A percentile compares a stretch with the other conserved stretches of the same genome.
Conservation (phyloP, 2,888 invertebrate genomes). For the Ophioninae sp. region DNA sequence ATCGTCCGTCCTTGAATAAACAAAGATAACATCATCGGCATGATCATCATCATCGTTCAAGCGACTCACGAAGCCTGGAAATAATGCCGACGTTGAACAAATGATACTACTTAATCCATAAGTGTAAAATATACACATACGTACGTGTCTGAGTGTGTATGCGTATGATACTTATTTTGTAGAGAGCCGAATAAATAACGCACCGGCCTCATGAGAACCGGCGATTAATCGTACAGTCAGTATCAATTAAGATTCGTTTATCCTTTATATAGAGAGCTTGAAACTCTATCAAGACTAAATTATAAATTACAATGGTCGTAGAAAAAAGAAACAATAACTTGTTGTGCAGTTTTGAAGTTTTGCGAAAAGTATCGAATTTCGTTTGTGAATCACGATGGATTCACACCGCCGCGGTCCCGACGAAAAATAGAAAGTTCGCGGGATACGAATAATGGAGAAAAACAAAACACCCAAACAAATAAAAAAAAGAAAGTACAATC, state of each 20-base stretch:
- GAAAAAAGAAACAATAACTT: constrained; percentile 8
- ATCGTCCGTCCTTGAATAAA: constrained; percentile 34
- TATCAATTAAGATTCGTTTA: constrained; percentile 25
- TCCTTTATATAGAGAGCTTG: constrained; percentile 4
- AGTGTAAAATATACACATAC: constrained; percentile 41
- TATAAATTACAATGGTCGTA: constrained; percentile 29
- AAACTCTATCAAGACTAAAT: constrained; percentile 14
- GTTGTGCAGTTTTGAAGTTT: constrained; percentile 54
- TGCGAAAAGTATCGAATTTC: constrained; percentile 62
- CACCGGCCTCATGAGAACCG: constrained; percentile 22
- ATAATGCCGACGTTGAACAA: constrained; percentile 51
- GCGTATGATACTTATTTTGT: constrained; percentile 34
- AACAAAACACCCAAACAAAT: neutral
- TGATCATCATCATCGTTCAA: constrained; percentile 24
- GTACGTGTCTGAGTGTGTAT: constrained; percentile 12
- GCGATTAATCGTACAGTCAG: constrained; percentile 31
- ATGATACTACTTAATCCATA: constrained; percentile 59
- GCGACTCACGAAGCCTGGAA: constrained; percentile 44
- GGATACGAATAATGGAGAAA: neutral
- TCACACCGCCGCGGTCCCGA: constrained; percentile 1
- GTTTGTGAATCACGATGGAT: constrained; percentile 22
- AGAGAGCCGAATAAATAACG: constrained; percentile 38
- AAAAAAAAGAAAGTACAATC: constrained; percentile 22
- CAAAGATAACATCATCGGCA: neutral
- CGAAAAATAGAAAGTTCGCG: constrained; percentile 8